phyloP scores from a whole-genome alignment of 2,797 vertebrate species.

The Muscicapa striata region DNA sequence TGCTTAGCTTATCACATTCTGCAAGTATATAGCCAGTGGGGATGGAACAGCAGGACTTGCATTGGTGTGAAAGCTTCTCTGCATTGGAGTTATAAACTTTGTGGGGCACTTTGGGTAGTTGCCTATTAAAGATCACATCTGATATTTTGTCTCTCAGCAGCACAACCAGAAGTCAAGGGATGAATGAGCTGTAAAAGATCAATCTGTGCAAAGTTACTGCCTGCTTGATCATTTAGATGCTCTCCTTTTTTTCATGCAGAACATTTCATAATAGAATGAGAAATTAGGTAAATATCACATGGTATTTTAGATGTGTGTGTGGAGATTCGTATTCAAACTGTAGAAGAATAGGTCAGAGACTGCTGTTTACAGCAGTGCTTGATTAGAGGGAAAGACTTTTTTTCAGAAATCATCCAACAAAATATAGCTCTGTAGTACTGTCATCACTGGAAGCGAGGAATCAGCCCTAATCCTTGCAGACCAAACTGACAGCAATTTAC shows the following conservation, averaged over 20 bases:
- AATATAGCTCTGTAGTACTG: slow-evolving; percentile 18
- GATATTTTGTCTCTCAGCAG: background rate
- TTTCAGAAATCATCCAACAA: slow-evolving; percentile 37
- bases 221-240: background rate
- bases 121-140: background rate
- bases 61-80: background rate
- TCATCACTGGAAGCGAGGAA: slow-evolving; percentile 24
- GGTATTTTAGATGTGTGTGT: background rate
- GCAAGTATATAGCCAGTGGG: background rate
- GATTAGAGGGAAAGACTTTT: slow-evolving; percentile 33
- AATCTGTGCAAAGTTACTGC: background rate
- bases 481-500: slow-evolving; percentile 24
- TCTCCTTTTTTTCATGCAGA: background rate
- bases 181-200: background rate
- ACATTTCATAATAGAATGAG: background rate
- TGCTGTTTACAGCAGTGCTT: slow-evolving; percentile 33
- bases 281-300: background rate
- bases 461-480: slow-evolving; percentile 47
- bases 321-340: slow-evolving; percentile 20
- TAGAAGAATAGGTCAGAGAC: slow-evolving; percentile 22
- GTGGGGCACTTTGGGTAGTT: background rate
- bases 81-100: background rate
- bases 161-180: background rate
- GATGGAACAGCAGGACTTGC: background rate
- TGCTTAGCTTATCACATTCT: background rate